phyloP scores from a whole-genome alignment of 2,888 invertebrate species.

The Oligia strigilis region DNA sequence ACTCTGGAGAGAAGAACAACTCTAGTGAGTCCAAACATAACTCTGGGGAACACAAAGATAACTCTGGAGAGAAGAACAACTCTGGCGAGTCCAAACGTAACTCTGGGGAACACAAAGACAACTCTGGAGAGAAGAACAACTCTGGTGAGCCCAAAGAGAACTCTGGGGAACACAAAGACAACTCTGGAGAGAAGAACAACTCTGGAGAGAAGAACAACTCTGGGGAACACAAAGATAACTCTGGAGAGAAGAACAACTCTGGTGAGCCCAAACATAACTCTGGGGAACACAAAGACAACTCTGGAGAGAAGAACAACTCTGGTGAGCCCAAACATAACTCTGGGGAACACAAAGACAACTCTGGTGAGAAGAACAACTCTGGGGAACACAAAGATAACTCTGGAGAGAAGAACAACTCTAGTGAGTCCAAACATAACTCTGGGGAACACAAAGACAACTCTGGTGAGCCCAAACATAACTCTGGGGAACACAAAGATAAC shows the following conservation, averaged over 20 bases:
- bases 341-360: rapidly evolving
- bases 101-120: background rate
- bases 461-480: background rate
- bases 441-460: background rate
- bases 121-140: background rate
- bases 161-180: background rate
- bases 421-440: background rate
- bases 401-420: too few species aligned
- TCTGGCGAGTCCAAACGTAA: background rate
- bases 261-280: background rate
- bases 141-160: background rate
- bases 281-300: background rate
- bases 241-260: background rate
- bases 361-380: background rate
- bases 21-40: background rate
- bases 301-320: background rate
- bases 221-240: background rate
- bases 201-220: background rate
- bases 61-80: background rate
- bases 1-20: too few species aligned
- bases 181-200: background rate
- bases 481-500: background rate
- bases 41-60: background rate
- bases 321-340: background rate
- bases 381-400: too few species aligned